These are phyloP conservation scores for Melanotaenia nigrans DNA, from an alignment of 2,797 vertebrate species.

Conservation along the genomic window DNA sequence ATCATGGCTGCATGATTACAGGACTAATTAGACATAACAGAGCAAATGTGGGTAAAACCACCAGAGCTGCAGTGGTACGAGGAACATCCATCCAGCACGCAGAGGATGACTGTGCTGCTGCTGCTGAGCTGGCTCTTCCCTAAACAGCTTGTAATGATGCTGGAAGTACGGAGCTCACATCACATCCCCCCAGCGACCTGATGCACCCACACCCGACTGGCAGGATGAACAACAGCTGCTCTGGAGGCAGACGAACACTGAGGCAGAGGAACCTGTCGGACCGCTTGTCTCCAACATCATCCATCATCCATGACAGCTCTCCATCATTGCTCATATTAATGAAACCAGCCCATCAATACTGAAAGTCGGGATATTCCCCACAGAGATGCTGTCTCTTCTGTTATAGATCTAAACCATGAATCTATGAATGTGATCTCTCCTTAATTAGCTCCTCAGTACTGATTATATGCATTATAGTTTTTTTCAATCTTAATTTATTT, in stretches of 20 bases:
- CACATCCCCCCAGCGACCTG: conserved; percentile 31
- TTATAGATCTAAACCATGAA: conserved; percentile 45
- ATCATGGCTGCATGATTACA: conserved; percentile 75
- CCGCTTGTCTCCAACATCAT: conserved; percentile 62
- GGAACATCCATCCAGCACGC: conserved; percentile 61
- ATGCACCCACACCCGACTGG: conserved; percentile 29
- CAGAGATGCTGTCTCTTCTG: conserved; percentile 37
- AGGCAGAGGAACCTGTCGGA: conserved; percentile 55
- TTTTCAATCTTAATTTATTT: neutral
- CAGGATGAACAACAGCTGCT: conserved; percentile 69
- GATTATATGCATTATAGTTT: neutral
- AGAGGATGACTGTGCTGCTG: conserved; percentile 34
- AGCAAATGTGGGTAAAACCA: conserved; percentile 73
- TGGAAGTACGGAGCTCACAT: conserved; percentile 28
- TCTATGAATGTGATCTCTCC: conserved; percentile 34
- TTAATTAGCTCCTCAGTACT: conserved; percentile 9
- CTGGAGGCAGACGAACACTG: conserved; percentile 53
- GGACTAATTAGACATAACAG: conserved; percentile 79
- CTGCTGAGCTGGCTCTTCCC: conserved; percentile 52
- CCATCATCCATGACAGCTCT: conserved; percentile 77
- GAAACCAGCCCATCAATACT: conserved; percentile 60
- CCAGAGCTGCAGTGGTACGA: conserved; percentile 55
- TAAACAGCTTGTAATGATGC: conserved; percentile 51
- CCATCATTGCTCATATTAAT: conserved; percentile 72
- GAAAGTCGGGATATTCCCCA: conserved; percentile 40